Evolutionary conservation across 2,113 vertebrate species (phyloP).

Genomic region (Ellobius talpinus): DNA sequence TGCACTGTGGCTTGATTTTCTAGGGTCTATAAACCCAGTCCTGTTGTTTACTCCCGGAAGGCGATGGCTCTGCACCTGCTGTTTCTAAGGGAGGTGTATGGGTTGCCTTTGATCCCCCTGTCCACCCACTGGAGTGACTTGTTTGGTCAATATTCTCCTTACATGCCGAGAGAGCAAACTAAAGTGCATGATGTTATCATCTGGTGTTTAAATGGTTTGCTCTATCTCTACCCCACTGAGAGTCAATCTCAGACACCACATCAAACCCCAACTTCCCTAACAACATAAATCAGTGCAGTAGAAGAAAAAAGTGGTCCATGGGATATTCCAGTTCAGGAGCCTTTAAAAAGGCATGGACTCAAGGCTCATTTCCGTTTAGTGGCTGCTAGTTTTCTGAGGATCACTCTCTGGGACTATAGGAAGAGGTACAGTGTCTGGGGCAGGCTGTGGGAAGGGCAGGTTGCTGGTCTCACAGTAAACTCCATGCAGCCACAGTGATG

Average conservation of each 20-base stretch:
- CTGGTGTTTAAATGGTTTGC: constrained; percentile 1
- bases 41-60: background rate
- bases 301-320: background rate
- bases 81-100: background rate
- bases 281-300: background rate
- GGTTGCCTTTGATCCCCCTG: background rate
- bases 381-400: background rate
- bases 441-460: too few species aligned
- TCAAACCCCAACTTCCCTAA: background rate
- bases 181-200: background rate
- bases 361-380: background rate
- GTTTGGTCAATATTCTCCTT: background rate
- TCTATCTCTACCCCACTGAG: background rate
- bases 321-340: background rate
- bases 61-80: background rate
- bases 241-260: background rate
- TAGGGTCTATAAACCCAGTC: background rate
- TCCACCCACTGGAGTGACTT: background rate
- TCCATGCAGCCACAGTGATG: background rate
- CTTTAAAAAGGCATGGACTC: background rate
- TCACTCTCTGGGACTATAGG: background rate
- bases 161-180: background rate
- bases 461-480: background rate
- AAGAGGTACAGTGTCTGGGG: background rate
- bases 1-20: background rate